Evolutionary conservation across 2,797 vertebrate genomes (phyloP), one percentile per base, ranked within the genome.

Genomic region (Microcaecilia unicolor): DNA sequence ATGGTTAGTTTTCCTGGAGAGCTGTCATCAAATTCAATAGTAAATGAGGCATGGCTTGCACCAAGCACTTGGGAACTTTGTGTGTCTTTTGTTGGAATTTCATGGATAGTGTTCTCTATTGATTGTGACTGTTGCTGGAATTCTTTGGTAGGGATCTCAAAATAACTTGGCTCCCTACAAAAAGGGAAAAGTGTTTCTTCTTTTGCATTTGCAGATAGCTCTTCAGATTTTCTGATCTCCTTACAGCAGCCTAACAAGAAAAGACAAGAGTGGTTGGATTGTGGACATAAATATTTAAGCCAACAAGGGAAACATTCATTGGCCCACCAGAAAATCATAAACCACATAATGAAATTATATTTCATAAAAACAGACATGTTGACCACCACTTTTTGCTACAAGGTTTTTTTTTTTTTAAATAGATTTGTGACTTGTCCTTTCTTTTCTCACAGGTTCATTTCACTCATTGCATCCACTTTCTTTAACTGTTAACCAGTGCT

Each of bases 1-100:
- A 98, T 98, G 15, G 92, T 98, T 46, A 97, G 92, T 76, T 97
- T 98, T 51, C 95, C 93, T 5, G 93, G 93, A 48, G 92, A 86
- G 33, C 86, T 88, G 70, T 83, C 90, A 80, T 98, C 93, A 64
- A 98, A 98, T 74, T 98, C 93, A 62, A 98, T 98, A 42, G 93
- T 97, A 83, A 98, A 98, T 46, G 95, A 98, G 64, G 95, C 93
- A 35, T 98, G 93, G 23, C 93, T 91, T 70, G 92, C 87, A 58
- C 82, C 71, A 52, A 71, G 18, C 33, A 72, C 34, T 17, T 78
- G 61, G 12, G 65, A 47, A 37, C 71, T 81, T 55, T 91, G 84
- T 3, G 84, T 92, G 68, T 98, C 94, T 78, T 95, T 93, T 58
- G 93, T 94, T 52, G 95, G 92, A 54, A 97, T 85, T 78, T 98